Conservation (phyloP, 2,797 vertebrate genomes). For the Macroramphosus scolopax region DNA sequence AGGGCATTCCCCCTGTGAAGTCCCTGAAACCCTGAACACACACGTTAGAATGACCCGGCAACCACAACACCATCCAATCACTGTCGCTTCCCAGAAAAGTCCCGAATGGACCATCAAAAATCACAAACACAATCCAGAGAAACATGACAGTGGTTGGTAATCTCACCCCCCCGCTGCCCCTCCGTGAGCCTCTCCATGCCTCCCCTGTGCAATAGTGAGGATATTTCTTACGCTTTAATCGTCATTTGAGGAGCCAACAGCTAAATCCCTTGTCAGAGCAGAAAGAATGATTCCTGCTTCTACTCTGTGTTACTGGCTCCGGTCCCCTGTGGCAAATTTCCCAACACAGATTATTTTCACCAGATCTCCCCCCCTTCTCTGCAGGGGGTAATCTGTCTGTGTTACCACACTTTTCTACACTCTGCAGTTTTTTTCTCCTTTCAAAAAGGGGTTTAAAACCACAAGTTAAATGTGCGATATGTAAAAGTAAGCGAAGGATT, state of each 20-base stretch:
- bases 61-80: constrained; percentile 32
- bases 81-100: constrained; percentile 30
- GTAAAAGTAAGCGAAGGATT: constrained; percentile 53
- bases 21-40: no score
- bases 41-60: constrained; percentile 6
- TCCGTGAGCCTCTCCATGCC: constrained; percentile 11
- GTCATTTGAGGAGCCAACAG: constrained; percentile 41
- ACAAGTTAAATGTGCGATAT: constrained; percentile 47
- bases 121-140: constrained; percentile 9
- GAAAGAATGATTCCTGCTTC: constrained; percentile 57
- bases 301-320: constrained; percentile 40
- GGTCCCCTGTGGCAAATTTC: constrained; percentile 54
- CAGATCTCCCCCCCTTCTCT: constrained; percentile 58
- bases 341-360: constrained; percentile 61
- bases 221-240: constrained; percentile 46
- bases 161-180: no score
- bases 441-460: constrained; percentile 51
- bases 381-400: constrained; percentile 58
- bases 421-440: constrained; percentile 35
- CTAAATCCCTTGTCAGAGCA: constrained; percentile 58
- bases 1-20: constrained; percentile 22
- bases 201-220: constrained; percentile 13
- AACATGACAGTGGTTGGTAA: constrained; percentile 20
- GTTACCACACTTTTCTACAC: constrained; percentile 35
- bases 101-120: constrained; percentile 31